Percentiles rank a stretch among this genome's conserved stretches.
Conservation (phyloP, 2,888 invertebrate species). For the Spisula solida region DNA sequence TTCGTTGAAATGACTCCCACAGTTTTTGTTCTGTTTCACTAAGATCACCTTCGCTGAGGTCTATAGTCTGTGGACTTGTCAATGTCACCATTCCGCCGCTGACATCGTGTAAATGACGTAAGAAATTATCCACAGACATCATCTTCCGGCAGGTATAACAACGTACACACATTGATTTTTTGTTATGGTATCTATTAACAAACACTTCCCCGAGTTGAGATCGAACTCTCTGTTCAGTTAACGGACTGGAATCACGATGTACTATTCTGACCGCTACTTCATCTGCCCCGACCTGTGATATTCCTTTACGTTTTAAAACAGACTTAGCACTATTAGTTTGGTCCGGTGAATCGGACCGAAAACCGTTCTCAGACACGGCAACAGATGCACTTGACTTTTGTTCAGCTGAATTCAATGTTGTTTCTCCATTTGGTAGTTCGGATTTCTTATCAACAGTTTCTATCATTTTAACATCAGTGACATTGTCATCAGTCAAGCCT, state of each 20-base stretch:
- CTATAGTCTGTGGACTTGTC: conserved; percentile 78
- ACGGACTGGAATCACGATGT: conserved; percentile 77
- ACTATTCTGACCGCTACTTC: conserved; percentile 64
- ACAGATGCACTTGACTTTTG: background rate
- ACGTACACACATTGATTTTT: conserved; percentile 82
- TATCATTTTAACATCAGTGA: conserved; percentile 13
- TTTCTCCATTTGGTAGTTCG: background rate
- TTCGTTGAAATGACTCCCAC: conserved; percentile 81
- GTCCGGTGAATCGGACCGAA: conserved; percentile 15
- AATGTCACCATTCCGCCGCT: conserved; percentile 79
- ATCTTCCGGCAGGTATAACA: conserved; percentile 84
- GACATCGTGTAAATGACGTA: conserved; percentile 83
- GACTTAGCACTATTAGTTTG: background rate
- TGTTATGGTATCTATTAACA: conserved; percentile 79
- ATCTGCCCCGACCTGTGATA: conserved; percentile 42
- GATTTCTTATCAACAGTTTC: conserved; percentile 27
- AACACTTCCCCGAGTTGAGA: conserved; percentile 80
- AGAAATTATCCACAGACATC: conserved; percentile 82
- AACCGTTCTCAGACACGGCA: background rate
- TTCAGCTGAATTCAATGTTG: conserved; percentile 31
- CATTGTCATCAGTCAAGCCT: no score
- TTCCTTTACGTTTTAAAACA: conserved; percentile 43
- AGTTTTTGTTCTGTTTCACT: conserved; percentile 75
- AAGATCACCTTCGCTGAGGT: conserved; percentile 75
- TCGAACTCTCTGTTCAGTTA: conserved; percentile 59